phyloP scores from a whole-genome alignment of 1,140 invertebrate genomes.

The Spodoptera litura region DNA sequence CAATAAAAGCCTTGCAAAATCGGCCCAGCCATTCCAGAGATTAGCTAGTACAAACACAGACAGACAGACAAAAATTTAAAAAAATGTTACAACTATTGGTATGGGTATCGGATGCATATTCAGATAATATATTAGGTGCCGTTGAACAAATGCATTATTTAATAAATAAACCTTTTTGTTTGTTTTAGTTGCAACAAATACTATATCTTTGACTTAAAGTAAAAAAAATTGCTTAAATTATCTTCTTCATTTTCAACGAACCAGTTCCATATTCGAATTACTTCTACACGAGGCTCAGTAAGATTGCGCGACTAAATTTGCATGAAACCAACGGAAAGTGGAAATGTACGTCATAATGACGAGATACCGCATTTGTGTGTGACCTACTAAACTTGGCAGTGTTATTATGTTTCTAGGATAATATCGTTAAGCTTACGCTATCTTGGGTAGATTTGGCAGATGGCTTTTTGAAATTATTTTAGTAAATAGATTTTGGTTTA shows the following conservation, averaged over 20 bases:
- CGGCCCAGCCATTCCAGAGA: no score
- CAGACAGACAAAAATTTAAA: no score
- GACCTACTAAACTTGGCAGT: slow-evolving; percentile 52
- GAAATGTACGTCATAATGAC: slow-evolving; percentile 24
- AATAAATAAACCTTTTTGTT: no score
- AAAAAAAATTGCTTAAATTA: not conserved
- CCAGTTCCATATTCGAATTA: slow-evolving; percentile 4
- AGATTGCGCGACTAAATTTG: slow-evolving; percentile 31
- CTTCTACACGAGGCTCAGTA: not conserved
- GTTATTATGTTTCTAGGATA: slow-evolving; percentile 33
- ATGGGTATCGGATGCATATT: no score
- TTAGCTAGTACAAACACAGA: no score
- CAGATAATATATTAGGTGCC: no score
- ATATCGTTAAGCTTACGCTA: not conserved
- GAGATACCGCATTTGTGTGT: slow-evolving; percentile 34
- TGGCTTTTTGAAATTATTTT: not conserved
- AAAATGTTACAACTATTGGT: no score
- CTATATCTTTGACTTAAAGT: no score
- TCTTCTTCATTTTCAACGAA: slow-evolving; percentile 2
- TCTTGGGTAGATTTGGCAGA: not conserved
- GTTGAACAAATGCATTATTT: no score
- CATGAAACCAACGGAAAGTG: slow-evolving; percentile 6
- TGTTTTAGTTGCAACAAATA: no score
- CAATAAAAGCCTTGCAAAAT: no score
- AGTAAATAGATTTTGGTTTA: not conserved